Conservation (phyloP, 2,888 invertebrate species). For the Callyntrura sp. region DNA sequence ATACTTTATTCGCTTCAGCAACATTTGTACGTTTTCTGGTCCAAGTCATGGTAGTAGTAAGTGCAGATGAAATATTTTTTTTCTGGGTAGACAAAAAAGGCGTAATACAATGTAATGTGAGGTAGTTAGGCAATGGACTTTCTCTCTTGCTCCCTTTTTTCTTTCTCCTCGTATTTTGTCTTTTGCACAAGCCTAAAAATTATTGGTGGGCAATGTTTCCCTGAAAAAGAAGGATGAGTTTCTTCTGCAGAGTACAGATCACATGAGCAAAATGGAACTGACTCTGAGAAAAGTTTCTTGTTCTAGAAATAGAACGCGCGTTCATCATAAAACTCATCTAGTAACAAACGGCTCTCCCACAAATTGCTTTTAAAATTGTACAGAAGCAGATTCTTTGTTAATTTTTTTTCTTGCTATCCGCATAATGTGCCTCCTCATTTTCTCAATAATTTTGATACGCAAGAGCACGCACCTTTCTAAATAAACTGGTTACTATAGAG, state of each 20-base stretch:
- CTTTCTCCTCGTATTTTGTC: neutral
- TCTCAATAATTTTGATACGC: no score
- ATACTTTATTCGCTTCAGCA: slow-evolving; percentile 11
- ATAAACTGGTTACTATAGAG: neutral
- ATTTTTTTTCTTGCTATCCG: no score
- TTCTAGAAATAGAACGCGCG: neutral
- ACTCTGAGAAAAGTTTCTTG: slow-evolving; percentile 40
- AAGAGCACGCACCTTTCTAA: neutral
- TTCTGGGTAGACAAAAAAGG: slow-evolving; percentile 14
- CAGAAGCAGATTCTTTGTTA: no score
- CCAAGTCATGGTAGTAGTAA: neutral
- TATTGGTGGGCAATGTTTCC: slow-evolving; percentile 70
- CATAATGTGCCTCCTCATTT: no score
- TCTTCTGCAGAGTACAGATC: slow-evolving; percentile 53
- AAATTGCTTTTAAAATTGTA: neutral
- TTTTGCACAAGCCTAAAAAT: slow-evolving; percentile 13
- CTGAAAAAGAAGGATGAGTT: slow-evolving; percentile 65
- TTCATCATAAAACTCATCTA: neutral
- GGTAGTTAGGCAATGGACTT: slow-evolving; percentile 49
- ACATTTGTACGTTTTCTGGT: slow-evolving; percentile 12
- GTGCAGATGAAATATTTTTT: slow-evolving; percentile 40
- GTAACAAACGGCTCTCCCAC: neutral
- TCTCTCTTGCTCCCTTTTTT: slow-evolving; percentile 4
- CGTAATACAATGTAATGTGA: slow-evolving; percentile 29
- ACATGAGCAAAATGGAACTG: slow-evolving; percentile 48